Percentiles rank a stretch among this genome's conserved stretches.
Conservation (phyloP, 2,797 vertebrate species). For the Lepilemur ruficaudatus region DNA sequence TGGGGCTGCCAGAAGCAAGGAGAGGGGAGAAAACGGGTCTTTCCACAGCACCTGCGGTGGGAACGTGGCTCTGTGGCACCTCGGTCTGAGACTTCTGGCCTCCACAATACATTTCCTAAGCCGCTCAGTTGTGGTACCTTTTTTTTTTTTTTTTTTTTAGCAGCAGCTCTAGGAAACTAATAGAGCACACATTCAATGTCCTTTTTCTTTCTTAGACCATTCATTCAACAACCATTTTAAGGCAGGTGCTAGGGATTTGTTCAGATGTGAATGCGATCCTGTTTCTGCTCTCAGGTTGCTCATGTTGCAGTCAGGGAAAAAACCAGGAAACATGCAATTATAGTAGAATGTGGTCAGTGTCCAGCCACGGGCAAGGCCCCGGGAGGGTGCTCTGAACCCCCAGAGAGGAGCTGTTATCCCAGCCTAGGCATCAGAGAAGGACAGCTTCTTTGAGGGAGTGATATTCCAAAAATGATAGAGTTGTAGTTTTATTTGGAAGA, state of each 20-base stretch:
- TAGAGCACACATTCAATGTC: too few relatives aligned
- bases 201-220: background rate
- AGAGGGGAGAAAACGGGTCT: background rate
- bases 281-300: background rate
- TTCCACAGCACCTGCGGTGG: background rate
- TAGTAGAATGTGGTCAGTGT: background rate
- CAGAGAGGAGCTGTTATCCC: too few relatives aligned
- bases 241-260: background rate
- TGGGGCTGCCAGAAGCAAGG: background rate
- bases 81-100: background rate
- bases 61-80: background rate
- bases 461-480: background rate
- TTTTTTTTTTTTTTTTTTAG: background rate
- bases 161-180: background rate
- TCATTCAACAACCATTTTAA: background rate
- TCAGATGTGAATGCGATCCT: background rate
- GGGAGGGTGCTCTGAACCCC: background rate
- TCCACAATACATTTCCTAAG: background rate
- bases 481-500: background rate
- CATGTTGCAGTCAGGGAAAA: background rate
- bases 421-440: background rate
- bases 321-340: too few relatives aligned
- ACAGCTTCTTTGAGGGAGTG: background rate
- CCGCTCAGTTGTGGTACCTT: background rate
- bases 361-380: background rate